These are phyloP conservation scores for Chaenogobius annularis DNA, from an alignment of 2,113 vertebrate species.

Conservation along the genomic window DNA sequence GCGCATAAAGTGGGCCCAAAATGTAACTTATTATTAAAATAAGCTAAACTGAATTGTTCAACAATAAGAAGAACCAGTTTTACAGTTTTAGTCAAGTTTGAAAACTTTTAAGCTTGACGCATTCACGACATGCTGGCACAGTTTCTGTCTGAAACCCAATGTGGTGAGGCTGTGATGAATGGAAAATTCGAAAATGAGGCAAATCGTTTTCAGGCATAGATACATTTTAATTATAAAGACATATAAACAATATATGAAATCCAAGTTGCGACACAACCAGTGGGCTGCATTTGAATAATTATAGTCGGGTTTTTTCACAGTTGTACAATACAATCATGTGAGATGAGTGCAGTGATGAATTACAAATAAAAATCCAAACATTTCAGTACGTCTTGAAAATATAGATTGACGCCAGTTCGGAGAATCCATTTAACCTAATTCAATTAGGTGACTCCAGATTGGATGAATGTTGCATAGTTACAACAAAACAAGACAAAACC, in stretches of 20 bases:
- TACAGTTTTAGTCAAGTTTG: neutral
- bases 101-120: neutral
- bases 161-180: neutral
- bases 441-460: conserved; percentile 24
- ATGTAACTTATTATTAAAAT: neutral
- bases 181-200: conserved; percentile 41
- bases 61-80: no score
- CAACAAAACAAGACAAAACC: conserved; percentile 53
- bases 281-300: conserved; percentile 59
- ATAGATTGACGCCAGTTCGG: neutral
- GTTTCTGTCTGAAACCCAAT: neutral
- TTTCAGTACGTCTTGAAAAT: conserved; percentile 31
- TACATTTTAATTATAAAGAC: conserved; percentile 93
- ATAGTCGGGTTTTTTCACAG: conserved; percentile 64
- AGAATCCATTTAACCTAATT: neutral
- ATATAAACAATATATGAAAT: conserved; percentile 89
- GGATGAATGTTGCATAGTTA: conserved; percentile 79
- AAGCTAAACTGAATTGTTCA: no score
- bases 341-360: conserved; percentile 77
- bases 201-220: conserved; percentile 72
- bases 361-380: conserved; percentile 59
- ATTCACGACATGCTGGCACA: neutral
- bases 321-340: conserved; percentile 82
- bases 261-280: conserved; percentile 78
- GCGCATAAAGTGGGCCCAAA: neutral